Evolutionary conservation across 2,888 invertebrate species (phyloP).

Genomic region (Caenorhabditis doughertyi): DNA sequence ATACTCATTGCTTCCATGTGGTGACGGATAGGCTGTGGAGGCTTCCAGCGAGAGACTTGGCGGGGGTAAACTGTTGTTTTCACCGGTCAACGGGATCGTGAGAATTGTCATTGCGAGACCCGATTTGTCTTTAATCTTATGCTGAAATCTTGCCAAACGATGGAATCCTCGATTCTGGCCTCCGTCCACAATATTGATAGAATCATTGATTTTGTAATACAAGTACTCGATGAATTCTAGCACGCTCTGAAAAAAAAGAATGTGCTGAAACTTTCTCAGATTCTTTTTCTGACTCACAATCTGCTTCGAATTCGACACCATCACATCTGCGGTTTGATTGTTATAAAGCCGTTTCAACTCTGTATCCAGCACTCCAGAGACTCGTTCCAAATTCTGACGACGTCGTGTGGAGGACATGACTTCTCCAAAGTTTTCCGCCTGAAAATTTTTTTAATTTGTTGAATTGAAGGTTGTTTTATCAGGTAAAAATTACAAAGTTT

Average conservation of each 20-base stretch:
- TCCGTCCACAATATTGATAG: slow-evolving; percentile 68
- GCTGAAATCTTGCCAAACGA: slow-evolving; percentile 69
- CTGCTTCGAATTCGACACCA: slow-evolving; percentile 70
- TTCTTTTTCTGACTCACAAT: slow-evolving; percentile 46
- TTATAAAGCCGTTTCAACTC: slow-evolving; percentile 70
- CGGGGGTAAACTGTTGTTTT: slow-evolving; percentile 70
- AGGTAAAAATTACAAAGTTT: too few relatives aligned
- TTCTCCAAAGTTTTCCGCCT: slow-evolving; percentile 76
- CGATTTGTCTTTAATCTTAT: slow-evolving; percentile 73
- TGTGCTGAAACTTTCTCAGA: too few relatives aligned
- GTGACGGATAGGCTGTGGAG: slow-evolving; percentile 49
- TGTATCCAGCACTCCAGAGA: slow-evolving; percentile 60
- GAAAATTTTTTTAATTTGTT: slow-evolving; percentile 36
- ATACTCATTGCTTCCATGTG: slow-evolving; percentile 61
- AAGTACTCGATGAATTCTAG: slow-evolving; percentile 74
- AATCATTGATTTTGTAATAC: slow-evolving; percentile 73
- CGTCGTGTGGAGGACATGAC: slow-evolving; percentile 70
- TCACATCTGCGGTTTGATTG: slow-evolving; percentile 68
- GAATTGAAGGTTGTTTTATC: too few relatives aligned
- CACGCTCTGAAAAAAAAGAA: slow-evolving; percentile 63
- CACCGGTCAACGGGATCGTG: slow-evolving; percentile 69
- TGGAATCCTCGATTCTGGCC: slow-evolving; percentile 67
- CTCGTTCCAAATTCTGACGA: slow-evolving; percentile 64
- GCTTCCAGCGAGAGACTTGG: slow-evolving; percentile 48
- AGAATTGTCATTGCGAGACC: slow-evolving; percentile 73